A percentile compares a stretch with the other conserved stretches of the same genome.
These are phyloP conservation scores for Masnerella sp. DNA, from an alignment of 2,888 invertebrate species.

Conservation along the genomic window DNA sequence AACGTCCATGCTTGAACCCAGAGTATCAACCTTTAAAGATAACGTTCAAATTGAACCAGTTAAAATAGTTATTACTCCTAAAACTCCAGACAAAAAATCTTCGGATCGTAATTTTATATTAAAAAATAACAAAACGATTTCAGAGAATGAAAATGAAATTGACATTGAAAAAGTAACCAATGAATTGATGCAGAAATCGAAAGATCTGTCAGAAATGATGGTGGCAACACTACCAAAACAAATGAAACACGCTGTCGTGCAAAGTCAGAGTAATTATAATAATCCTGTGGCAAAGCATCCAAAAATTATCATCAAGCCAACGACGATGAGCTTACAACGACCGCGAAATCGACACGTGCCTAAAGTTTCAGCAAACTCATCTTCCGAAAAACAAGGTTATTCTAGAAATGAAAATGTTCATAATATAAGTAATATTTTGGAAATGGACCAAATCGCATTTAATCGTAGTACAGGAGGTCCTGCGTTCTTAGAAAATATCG, in stretches of 20 bases:
- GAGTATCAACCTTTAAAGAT: background rate
- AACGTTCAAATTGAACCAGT: slow-evolving; percentile 23
- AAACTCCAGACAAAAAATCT: slow-evolving; percentile 3
- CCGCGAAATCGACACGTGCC: slow-evolving; percentile 70
- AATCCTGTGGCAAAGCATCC: slow-evolving; percentile 66
- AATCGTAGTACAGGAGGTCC: slow-evolving; percentile 1
- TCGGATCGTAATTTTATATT: too few species aligned
- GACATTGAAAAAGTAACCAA: background rate
- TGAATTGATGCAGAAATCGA: background rate
- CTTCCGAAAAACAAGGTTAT: slow-evolving; percentile 67
- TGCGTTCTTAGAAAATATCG: background rate
- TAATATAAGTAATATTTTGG: too few species aligned
- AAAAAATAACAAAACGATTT: background rate
- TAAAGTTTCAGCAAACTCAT: slow-evolving; percentile 73
- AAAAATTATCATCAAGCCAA: slow-evolving; percentile 75
- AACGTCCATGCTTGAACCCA: background rate
- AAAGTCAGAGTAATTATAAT: background rate
- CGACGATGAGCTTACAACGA: slow-evolving; percentile 65
- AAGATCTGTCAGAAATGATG: slow-evolving; percentile 4
- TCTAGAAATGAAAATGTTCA: too few species aligned
- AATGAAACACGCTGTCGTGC: background rate
- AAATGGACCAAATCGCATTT: too few species aligned
- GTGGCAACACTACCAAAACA: slow-evolving; percentile 38
- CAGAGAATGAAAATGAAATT: too few species aligned
- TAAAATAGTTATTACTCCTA: slow-evolving; percentile 54